Evolutionary conservation across 2,113 vertebrate genomes (phyloP).

Genomic region (Garra rufa): DNA sequence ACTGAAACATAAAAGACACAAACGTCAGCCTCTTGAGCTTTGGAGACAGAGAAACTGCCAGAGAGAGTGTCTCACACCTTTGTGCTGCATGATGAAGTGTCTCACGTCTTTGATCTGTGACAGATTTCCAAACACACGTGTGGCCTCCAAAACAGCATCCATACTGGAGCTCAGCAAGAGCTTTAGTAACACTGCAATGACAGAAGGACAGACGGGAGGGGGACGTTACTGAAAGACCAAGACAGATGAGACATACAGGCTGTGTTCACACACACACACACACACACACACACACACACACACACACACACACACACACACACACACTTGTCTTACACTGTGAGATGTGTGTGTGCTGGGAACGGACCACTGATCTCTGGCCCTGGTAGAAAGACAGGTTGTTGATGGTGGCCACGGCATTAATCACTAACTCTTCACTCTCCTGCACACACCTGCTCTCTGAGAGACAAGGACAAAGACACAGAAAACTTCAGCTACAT

Average conservation of each 20-base stretch:
- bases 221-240: background rate
- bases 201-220: conserved; percentile 8
- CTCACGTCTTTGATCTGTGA: conserved; percentile 81
- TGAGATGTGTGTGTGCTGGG: conserved; percentile 77
- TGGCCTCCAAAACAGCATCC: conserved; percentile 84
- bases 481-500: background rate
- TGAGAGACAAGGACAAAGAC: conserved; percentile 66
- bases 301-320: background rate
- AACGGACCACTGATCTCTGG: conserved; percentile 76
- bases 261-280: conserved; percentile 42
- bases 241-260: conserved; percentile 24
- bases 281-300: background rate
- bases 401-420: conserved; percentile 84
- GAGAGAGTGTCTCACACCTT: conserved; percentile 72
- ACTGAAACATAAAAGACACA: conserved; percentile 72
- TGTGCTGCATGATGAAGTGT: conserved; percentile 81
- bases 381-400: conserved; percentile 92
- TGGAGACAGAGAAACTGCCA: background rate
- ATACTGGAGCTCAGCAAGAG: conserved; percentile 79
- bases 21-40: background rate
- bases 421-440: conserved; percentile 89
- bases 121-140: conserved; percentile 86
- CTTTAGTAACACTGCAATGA: conserved; percentile 78
- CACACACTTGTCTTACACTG: conserved; percentile 79
- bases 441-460: conserved; percentile 82